Conservation (phyloP, 1,140 invertebrate genomes). For the Drosophila equinoxialis region DNA sequence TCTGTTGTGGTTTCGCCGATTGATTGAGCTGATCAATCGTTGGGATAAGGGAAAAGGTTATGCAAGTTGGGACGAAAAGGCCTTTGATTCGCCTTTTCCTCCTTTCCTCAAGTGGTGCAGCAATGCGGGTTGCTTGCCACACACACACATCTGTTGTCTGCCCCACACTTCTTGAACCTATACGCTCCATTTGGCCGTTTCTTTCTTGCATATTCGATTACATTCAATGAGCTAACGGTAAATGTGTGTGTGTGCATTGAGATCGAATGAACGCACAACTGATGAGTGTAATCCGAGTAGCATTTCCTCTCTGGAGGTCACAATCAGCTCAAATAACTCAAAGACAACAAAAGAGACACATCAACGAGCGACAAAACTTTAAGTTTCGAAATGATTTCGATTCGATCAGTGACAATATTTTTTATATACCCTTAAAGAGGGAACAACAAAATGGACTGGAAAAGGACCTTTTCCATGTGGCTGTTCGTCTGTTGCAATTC, state of each 20-base stretch:
- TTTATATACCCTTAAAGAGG: too few relatives aligned
- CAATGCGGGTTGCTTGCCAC: conserved; percentile 7
- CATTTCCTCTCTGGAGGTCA: conserved; percentile 42
- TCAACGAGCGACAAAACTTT: neutral
- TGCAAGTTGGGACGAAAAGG: neutral
- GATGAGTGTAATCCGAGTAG: conserved; percentile 37
- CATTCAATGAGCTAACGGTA: conserved; percentile 34
- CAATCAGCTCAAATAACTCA: conserved; percentile 17
- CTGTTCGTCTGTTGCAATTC: too few relatives aligned
- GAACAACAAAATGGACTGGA: too few relatives aligned
- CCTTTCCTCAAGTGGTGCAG: neutral
- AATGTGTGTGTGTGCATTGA: neutral
- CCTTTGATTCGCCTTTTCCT: neutral
- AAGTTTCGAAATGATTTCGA: neutral
- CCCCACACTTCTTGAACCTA: neutral
- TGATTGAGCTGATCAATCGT: neutral
- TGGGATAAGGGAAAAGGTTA: neutral
- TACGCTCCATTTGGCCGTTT: conserved; percentile 18
- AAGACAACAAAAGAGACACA: neutral
- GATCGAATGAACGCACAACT: neutral
- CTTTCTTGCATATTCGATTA: conserved; percentile 47
- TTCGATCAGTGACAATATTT: too few relatives aligned
- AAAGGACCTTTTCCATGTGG: too few relatives aligned
- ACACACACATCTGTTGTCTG: conserved; percentile 27
- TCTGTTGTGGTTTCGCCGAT: conserved; percentile 4